Evolutionary conservation across 2,113 vertebrate genomes (phyloP), one percentile per base, ranked within the genome.

Genomic region (Tiliqua scincoides): DNA sequence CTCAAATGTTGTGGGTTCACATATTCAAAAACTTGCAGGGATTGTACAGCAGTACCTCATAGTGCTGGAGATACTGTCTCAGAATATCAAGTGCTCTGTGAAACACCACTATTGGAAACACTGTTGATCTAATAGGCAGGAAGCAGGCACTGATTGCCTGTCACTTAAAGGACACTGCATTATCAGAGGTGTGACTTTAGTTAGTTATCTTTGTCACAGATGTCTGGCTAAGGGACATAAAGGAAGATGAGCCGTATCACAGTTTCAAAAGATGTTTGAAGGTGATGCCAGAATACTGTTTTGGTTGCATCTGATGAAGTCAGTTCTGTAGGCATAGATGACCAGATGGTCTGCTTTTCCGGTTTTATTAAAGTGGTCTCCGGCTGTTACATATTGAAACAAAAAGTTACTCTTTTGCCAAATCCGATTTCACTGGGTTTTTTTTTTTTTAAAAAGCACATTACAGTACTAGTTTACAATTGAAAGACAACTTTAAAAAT

Each of bases 241-340:
- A n/a, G 82, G 35, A 83, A 73, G 35, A 61, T 83, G 35, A 20
- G 10, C 32, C 11, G 48, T 32, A n/a, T 2, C 14, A 8, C 4
- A 30, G 25, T 48, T 82, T 52, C 4, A 73, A 30, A 9, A 25
- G 48, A 74, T 43, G 23, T 2, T 20, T 75, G 6, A 48, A 61
- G 2, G 8, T 14, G 4, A 2, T 67, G 23, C 48, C 15, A 59
- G n/a, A 84, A 84, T 52, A 32, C 15, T 25, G 20, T 70, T 75
- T 65, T 23, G 72, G 63, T 70, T 85, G 74, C 52, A 70, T 57
- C 52, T 85, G 74, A 78, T 78, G 48, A 85, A 85, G 20, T 78
- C 65, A 59, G 25, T 85, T 32, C 18, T 32, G 37, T 17, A 54
- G 54, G 23, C 52, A 59, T 20, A 85, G 52, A 40, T 59, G 35